Evolutionary conservation across 1,140 invertebrate species (phyloP), one percentile per base, ranked within the genome.

Genomic region (Whitmania pigra): DNA sequence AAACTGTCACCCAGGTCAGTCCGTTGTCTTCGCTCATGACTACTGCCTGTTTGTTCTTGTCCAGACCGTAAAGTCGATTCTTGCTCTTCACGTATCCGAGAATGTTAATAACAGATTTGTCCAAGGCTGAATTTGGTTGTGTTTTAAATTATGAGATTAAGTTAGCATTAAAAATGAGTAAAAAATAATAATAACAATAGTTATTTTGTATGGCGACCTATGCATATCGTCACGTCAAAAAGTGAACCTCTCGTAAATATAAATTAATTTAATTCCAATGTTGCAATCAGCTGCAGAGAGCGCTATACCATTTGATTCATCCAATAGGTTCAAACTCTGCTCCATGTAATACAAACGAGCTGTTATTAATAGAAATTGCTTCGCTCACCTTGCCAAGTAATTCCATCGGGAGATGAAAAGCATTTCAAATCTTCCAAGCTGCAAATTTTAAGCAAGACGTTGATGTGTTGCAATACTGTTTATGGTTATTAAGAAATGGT

Each of bases 321-420:
- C n/a, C 31, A 36, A 36, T 36, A 36, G 31, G 31, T 3, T 36
- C 31, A 36, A 36, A 36, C 31, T 2, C 31, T 6, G 6, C 31
- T 36, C 31, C 31, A 36, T 36, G 2, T 36, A 36, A 36, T 6
- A 36, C 31, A 36, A 36, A n/a, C n/a, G n/a, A n/a, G 13, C 40
- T 6, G 40, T 43, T 6, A 43, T 43, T 43, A 43, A 13, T 5
- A 6, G 40, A 6, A 22, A 63, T 63, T 69, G 29, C 18, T n/a
- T 13, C 55, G 70, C 67, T 71, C 54, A 76, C 75, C 53, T 73
- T 74, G 66, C 75, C 75, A 76, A 0, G 53, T 70, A 54, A 54
- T 53, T 17, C 74, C 75, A 68, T 75, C 73, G 20, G 29, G 18
- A 36, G 74, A 74, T 22, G 27, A 73, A 72, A 72, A 73, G 53